Conservation (phyloP, 1,140 invertebrate species). For the Drosophila arawakana region DNA sequence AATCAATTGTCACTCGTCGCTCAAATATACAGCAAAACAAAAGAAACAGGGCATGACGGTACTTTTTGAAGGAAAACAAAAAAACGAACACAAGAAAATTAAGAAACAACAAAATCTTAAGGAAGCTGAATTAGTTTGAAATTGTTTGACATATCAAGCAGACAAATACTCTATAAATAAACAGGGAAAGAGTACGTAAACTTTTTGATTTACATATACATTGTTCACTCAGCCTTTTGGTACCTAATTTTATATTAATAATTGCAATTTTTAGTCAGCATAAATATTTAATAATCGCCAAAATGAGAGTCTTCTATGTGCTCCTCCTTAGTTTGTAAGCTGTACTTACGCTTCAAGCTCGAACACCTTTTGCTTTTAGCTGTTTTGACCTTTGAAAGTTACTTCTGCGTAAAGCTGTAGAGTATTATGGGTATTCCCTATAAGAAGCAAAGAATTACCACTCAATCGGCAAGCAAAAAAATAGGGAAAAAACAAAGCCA, state of each 20-base stretch:
- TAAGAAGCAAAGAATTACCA: constrained; percentile 50
- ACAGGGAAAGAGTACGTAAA: too few species aligned
- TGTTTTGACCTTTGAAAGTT: constrained; percentile 1
- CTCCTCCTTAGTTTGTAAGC: constrained; percentile 2
- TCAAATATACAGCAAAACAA: constrained; percentile 50
- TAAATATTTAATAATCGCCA: too few species aligned
- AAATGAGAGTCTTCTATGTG: not conserved
- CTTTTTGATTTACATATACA: too few species aligned
- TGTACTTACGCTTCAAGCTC: not conserved
- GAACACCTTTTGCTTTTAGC: not conserved
- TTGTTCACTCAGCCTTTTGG: too few species aligned
- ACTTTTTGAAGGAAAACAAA: constrained; percentile 55
- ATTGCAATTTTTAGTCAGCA: too few species aligned
- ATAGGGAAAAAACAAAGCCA: constrained; percentile 8
- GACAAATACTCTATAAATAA: not conserved
- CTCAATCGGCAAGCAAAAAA: constrained; percentile 60
- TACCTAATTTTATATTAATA: too few species aligned
- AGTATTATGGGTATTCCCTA: constrained; percentile 9
- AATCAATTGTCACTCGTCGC: constrained; percentile 71
- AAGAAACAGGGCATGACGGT: constrained; percentile 65
- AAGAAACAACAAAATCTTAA: constrained; percentile 1
- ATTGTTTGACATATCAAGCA: not conserved
- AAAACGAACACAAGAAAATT: constrained; percentile 20
- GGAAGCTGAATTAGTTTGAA: constrained; percentile 23
- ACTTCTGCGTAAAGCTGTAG: not conserved